A percentile compares a stretch with the other conserved stretches of the same genome.
Conservation (phyloP, 2,113 vertebrate genomes). For the western clawed frog (Xenopus tropicalis) region UCB_Xtro_10.0 CM004450.2:144312501-144313000, state of each 20-base stretch:
- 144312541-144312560: constrained; percentile 76
- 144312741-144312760: no score
- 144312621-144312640: constrained; percentile 89
- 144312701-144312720: neutral
- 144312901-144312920: neutral
- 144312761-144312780: neutral
- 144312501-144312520: no score
- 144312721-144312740: no score
- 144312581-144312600: constrained; percentile 85
- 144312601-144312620: constrained; percentile 76
- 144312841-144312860: no score
- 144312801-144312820: no score
- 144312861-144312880: no score
- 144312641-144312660: constrained; percentile 83
- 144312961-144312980: neutral
- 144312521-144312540: no score
- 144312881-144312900: neutral
- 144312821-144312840: neutral
- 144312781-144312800: no score
- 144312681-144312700: no score
- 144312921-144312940: no score
- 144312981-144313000: no score
- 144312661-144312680: constrained; percentile 60
- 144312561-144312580: constrained; percentile 82
- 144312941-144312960: no score